These are phyloP conservation scores for Tamias sibiricus DNA, from an alignment of 2,113 vertebrate genomes.

Conservation along the genomic window DNA sequence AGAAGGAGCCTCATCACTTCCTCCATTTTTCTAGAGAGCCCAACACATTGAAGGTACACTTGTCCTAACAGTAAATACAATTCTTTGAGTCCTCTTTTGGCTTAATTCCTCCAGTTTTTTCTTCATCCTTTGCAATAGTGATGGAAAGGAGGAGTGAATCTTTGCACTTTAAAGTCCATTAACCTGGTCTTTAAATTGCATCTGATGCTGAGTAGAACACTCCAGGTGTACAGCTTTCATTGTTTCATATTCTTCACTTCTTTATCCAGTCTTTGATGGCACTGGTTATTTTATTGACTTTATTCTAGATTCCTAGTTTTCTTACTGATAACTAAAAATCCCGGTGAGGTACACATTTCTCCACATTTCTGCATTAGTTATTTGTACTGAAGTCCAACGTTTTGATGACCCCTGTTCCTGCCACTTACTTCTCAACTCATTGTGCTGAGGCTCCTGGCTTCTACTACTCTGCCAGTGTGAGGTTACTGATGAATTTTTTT, in stretches of 20 bases:
- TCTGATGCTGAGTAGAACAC: not conserved
- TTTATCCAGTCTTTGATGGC: not conserved
- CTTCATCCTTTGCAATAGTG: not conserved
- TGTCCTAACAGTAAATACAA: not conserved
- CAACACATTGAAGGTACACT: not conserved
- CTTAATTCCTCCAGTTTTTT: not conserved
- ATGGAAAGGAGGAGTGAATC: not conserved
- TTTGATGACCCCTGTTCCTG: not conserved
- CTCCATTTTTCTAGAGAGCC: not conserved
- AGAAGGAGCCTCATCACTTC: not conserved
- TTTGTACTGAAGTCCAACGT: not conserved
- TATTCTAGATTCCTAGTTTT: conserved; percentile 3
- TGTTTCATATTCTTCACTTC: not conserved
- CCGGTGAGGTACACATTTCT: not conserved
- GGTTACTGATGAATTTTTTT: not conserved
- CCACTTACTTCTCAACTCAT: not conserved
- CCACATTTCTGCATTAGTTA: not conserved
- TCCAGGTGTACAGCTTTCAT: not conserved
- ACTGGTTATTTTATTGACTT: not conserved
- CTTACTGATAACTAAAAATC: not conserved
- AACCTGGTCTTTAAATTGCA: not conserved
- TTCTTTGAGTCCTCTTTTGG: not conserved
- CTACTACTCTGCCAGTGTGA: not conserved
- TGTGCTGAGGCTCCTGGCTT: not conserved
- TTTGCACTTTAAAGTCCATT: not conserved